Evolutionary conservation across 2,888 invertebrate species (phyloP).

Genomic region (Hydroisotoma schaefferi): DNA sequence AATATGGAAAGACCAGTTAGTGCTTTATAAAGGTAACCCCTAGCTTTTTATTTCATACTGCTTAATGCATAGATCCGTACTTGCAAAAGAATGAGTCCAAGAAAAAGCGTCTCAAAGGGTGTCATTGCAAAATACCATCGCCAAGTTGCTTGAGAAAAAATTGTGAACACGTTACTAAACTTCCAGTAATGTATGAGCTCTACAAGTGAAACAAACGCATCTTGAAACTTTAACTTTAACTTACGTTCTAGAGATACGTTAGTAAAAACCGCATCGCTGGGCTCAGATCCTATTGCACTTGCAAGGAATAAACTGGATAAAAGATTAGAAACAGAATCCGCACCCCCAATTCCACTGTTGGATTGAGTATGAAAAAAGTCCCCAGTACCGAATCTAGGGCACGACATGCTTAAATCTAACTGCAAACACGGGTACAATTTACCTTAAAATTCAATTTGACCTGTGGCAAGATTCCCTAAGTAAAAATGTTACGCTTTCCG

Average conservation of each 20-base stretch:
- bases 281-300: not conserved
- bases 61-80: no score
- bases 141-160: slow-evolving; percentile 4
- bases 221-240: not conserved
- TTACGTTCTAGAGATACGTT: slow-evolving; percentile 8
- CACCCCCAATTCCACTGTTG: no score
- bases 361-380: no score
- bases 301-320: not conserved
- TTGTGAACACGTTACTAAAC: no score
- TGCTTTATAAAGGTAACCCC: not conserved
- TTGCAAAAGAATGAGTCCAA: not conserved
- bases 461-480: no score
- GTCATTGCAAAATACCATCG: slow-evolving; percentile 11
- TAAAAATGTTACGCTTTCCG: no score
- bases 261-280: slow-evolving; percentile 1
- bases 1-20: not conserved
- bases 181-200: not conserved
- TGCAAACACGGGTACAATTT: no score
- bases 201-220: not conserved
- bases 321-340: not conserved
- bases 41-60: not conserved
- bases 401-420: no score
- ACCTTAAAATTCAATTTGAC: no score
- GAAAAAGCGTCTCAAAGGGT: slow-evolving; percentile 7
- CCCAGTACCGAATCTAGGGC: no score